Percentiles rank a stretch among this genome's conserved stretches.
phyloP scores from a whole-genome alignment of 2,113 vertebrate genomes.

The Urocynchramus pylzowi region DNA sequence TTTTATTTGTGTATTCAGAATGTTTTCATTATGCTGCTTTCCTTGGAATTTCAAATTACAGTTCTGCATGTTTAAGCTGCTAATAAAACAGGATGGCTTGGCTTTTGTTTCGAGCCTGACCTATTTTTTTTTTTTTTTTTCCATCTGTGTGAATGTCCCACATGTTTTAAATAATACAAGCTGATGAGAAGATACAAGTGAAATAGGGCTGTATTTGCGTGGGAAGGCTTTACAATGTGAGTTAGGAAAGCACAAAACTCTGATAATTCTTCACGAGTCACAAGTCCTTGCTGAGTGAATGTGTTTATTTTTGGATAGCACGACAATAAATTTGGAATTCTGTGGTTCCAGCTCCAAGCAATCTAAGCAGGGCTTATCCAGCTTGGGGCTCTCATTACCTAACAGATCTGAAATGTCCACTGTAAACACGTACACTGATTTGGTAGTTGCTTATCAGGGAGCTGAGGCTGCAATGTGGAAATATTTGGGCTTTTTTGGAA shows the following conservation, averaged over 20 bases:
- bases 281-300: background rate
- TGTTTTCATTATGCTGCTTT: background rate
- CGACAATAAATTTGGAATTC: background rate
- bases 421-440: background rate
- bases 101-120: conserved; percentile 46
- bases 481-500: conserved; percentile 28
- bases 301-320: background rate
- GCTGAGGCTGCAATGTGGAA: background rate
- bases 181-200: background rate
- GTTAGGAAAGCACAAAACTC: background rate
- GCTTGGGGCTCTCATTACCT: background rate
- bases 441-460: background rate
- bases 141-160: conserved; percentile 11
- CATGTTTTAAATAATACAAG: conserved; percentile 43
- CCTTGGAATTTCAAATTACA: background rate
- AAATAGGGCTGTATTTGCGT: background rate
- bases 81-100: background rate
- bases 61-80: conserved; percentile 3
- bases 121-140: conserved; percentile 20
- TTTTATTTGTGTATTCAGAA: background rate
- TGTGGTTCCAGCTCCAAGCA: background rate
- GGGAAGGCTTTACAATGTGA: background rate
- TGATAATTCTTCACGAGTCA: background rate
- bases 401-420: background rate
- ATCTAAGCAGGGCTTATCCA: background rate